phyloP scores from a whole-genome alignment of 2,888 invertebrate genomes.

The Hoplodrina blanda region DNA sequence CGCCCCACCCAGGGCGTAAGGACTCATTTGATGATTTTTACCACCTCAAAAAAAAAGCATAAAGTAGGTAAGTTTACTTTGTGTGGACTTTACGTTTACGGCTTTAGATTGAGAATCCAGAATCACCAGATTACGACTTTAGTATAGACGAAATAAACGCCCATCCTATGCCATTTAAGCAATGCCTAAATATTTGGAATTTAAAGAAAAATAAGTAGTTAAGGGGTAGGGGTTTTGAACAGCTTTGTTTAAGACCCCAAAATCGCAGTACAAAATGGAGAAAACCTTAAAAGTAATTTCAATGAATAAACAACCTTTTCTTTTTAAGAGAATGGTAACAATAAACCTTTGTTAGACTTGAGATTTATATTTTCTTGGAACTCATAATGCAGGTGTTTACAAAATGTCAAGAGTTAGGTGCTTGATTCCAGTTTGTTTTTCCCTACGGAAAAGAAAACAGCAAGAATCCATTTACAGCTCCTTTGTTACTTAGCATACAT shows the following conservation, averaged over 20 bases:
- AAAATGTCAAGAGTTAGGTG: conserved; percentile 16
- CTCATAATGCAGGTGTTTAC: neutral
- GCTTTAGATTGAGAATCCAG: neutral
- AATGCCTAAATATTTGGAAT: too few relatives aligned
- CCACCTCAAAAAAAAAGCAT: too few relatives aligned
- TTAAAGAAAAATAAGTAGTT: too few relatives aligned
- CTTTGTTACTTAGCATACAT: neutral
- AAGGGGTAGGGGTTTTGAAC: too few relatives aligned
- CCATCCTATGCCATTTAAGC: too few relatives aligned
- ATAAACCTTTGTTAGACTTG: neutral
- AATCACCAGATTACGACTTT: too few relatives aligned
- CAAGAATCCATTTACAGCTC: neutral
- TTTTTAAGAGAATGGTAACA: neutral
- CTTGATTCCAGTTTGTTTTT: conserved; percentile 14
- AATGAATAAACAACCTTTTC: neutral
- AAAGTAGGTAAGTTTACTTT: too few relatives aligned
- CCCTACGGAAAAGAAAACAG: neutral
- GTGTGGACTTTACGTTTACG: too few relatives aligned
- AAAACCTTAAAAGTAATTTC: neutral
- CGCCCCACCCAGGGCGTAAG: too few relatives aligned
- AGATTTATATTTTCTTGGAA: neutral
- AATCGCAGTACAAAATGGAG: neutral
- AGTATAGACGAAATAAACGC: too few relatives aligned
- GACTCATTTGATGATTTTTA: too few relatives aligned
- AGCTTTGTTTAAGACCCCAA: neutral